A percentile compares a stretch with the other conserved stretches of the same genome.
Conservation (phyloP, 2,113 vertebrate genomes). For the Zosterops lateralis region DNA sequence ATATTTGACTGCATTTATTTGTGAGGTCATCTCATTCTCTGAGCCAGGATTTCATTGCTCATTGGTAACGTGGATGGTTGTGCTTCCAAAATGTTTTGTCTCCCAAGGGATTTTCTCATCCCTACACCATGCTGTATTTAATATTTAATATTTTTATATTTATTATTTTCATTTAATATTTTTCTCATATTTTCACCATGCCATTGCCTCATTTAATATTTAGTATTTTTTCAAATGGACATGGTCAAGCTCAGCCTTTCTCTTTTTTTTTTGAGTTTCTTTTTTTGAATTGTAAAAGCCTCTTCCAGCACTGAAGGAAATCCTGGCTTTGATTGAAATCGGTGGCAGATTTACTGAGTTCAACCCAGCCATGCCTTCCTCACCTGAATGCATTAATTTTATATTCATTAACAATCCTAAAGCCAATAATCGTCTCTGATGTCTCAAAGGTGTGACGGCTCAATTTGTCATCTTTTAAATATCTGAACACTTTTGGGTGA, state of each 20-base stretch:
- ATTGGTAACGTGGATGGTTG: neutral
- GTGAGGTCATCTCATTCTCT: neutral
- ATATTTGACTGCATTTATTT: neutral
- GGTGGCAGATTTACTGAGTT: neutral
- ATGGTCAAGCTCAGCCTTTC: accelerated
- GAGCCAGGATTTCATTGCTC: neutral
- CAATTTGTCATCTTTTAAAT: neutral
- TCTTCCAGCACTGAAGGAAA: neutral
- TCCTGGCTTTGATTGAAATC: neutral
- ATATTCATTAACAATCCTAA: neutral
- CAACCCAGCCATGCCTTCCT: neutral
- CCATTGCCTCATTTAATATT: neutral
- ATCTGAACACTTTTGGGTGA: neutral
- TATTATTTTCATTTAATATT: neutral
- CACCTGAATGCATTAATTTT: neutral
- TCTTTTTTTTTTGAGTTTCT: neutral
- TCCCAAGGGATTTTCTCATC: neutral
- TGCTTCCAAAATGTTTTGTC: neutral
- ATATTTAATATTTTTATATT: neutral
- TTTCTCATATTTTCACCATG: too few species aligned
- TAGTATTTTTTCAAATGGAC: neutral
- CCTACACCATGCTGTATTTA: neutral
- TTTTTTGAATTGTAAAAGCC: neutral
- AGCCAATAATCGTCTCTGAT: neutral
- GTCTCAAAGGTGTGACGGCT: neutral